phyloP scores from a whole-genome alignment of 2,888 invertebrate species.

The Melikaiella ostensackeni region DNA sequence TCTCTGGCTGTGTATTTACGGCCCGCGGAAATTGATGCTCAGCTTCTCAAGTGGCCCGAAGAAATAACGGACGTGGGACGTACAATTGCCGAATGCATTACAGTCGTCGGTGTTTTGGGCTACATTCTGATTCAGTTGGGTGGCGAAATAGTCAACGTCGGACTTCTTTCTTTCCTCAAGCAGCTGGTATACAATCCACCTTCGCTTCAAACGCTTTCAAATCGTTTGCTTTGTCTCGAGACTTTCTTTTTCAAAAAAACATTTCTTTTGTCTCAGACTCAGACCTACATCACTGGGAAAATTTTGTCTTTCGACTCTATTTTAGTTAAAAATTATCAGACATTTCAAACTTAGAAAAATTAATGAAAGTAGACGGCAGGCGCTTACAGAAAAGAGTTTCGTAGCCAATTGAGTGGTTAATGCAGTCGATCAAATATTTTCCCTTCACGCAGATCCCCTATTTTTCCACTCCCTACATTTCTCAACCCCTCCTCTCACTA shows the following conservation, averaged over 20 bases:
- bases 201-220: constrained; percentile 22
- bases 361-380: neutral
- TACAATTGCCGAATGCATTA: constrained; percentile 85
- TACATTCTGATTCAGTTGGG: constrained; percentile 95
- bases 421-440: no score
- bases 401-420: no score
- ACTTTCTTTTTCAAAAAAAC: neutral
- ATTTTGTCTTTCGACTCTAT: neutral
- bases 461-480: no score
- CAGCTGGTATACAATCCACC: constrained; percentile 84
- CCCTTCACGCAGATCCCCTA: no score
- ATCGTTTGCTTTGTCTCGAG: constrained; percentile 15
- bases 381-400: no score
- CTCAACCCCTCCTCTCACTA: no score
- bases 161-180: constrained; percentile 91
- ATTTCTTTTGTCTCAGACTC: neutral
- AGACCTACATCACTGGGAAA: neutral
- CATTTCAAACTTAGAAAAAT: neutral
- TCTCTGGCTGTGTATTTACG: constrained; percentile 95
- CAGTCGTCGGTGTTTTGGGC: constrained; percentile 90
- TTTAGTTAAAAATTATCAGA: neutral
- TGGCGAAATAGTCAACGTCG: constrained; percentile 96
- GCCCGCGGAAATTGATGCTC: constrained; percentile 82
- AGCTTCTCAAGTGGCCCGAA: constrained; percentile 79
- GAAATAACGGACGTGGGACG: constrained; percentile 78